Conservation (phyloP, 2,113 vertebrate genomes). For the Anthoscopus minutus region DNA sequence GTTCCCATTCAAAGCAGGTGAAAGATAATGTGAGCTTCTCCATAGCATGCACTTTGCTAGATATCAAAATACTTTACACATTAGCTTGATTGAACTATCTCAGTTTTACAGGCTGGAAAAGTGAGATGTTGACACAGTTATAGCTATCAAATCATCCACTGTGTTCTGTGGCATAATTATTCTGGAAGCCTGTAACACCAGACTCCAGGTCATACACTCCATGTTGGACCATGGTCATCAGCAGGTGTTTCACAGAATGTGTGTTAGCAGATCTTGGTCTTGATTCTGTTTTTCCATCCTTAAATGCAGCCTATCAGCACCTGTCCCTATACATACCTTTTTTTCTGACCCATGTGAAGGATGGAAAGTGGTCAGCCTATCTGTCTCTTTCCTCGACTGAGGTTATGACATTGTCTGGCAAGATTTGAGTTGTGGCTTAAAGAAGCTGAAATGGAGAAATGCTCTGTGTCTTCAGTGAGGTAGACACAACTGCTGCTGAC, state of each 20-base stretch:
- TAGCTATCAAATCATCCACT: fast-evolving
- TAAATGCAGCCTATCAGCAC: background rate
- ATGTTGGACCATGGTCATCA: background rate
- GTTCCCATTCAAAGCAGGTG: background rate
- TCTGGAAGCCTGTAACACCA: background rate
- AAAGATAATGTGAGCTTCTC: background rate
- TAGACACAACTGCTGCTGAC: background rate
- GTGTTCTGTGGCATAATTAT: background rate
- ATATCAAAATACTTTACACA: background rate
- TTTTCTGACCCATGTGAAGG: background rate
- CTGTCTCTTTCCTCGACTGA: fast-evolving
- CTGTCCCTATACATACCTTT: background rate
- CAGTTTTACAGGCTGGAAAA: background rate
- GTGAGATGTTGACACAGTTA: background rate
- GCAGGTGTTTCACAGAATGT: background rate
- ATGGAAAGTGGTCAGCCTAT: background rate
- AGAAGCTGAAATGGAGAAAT: background rate
- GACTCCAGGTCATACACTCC: background rate
- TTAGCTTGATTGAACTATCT: background rate
- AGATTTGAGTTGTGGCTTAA: background rate
- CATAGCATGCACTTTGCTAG: background rate
- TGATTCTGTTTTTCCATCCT: background rate
- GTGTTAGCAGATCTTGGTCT: background rate
- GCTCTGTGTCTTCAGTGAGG: background rate
- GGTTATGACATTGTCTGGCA: background rate